These are phyloP conservation scores for Brenthis hecate DNA, from an alignment of 2,888 invertebrate species.

Conservation along the genomic window DNA sequence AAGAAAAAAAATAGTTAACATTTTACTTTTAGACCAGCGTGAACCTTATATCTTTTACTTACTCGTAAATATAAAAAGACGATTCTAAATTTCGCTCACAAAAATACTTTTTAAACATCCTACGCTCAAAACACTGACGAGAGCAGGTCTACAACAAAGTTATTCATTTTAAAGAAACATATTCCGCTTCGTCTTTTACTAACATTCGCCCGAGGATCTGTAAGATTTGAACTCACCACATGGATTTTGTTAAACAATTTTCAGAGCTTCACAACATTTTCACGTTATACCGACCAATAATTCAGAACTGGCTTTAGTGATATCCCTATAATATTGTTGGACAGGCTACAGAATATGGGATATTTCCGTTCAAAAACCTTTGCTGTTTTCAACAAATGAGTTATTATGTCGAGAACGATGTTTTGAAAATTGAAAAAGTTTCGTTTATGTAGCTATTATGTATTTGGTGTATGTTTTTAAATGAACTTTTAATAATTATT, in stretches of 20 bases:
- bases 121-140: too few relatives aligned
- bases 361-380: constrained; percentile 47
- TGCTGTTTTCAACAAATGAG: constrained; percentile 31
- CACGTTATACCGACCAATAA: constrained; percentile 40
- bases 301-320: constrained; percentile 40
- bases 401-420: too few relatives aligned
- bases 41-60: too few relatives aligned
- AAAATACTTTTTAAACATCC: neutral
- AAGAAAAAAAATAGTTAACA: too few relatives aligned
- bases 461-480: too few relatives aligned
- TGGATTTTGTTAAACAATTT: constrained; percentile 31
- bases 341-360: constrained; percentile 44
- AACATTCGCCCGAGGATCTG: constrained; percentile 7
- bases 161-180: constrained; percentile 6
- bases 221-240: constrained; percentile 19
- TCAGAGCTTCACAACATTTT: constrained; percentile 32
- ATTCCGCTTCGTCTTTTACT: constrained; percentile 26
- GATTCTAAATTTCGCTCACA: too few relatives aligned
- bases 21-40: too few relatives aligned
- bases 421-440: too few relatives aligned
- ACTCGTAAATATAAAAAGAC: too few relatives aligned
- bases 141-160: neutral
- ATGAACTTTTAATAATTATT: too few relatives aligned
- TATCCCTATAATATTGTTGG: constrained; percentile 46
- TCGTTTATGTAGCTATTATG: too few relatives aligned